A percentile compares a stretch with the other conserved stretches of the same genome.
Conservation (phyloP, 2,888 invertebrate species). For the Amphipoea lucens region DNA sequence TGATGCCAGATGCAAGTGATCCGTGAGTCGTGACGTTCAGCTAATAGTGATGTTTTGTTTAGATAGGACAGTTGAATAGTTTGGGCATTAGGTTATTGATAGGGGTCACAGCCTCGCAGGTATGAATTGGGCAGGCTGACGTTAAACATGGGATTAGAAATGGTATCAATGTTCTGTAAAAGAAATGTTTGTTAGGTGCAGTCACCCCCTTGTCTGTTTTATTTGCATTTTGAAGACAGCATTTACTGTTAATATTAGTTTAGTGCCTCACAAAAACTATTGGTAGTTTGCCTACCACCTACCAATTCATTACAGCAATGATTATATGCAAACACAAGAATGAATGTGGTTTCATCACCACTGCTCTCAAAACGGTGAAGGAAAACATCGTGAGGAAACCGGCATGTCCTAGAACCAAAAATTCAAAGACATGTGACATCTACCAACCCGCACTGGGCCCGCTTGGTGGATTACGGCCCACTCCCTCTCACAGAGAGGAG, state of each 20-base stretch:
- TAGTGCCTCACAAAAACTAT: neutral
- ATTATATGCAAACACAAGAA: neutral
- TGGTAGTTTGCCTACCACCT: neutral
- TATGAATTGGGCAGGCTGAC: neutral
- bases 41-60: slow-evolving; percentile 36
- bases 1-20: slow-evolving; percentile 47
- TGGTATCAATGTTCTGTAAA: neutral
- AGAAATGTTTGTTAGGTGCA: neutral
- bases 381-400: too few relatives aligned
- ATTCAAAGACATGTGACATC: too few relatives aligned
- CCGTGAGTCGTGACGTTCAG: slow-evolving; percentile 20
- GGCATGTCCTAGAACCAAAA: too few relatives aligned
- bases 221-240: neutral
- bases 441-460: too few relatives aligned
- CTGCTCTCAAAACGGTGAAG: too few relatives aligned
- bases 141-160: neutral
- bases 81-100: neutral
- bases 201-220: neutral
- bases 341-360: neutral
- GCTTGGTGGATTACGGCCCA: too few relatives aligned
- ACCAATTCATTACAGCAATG: neutral
- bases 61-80: slow-evolving; percentile 13
- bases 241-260: neutral
- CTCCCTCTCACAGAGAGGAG: too few relatives aligned
- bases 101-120: neutral